phyloP scores from a whole-genome alignment of 2,113 vertebrate species.

The Bos javanicus region DNA sequence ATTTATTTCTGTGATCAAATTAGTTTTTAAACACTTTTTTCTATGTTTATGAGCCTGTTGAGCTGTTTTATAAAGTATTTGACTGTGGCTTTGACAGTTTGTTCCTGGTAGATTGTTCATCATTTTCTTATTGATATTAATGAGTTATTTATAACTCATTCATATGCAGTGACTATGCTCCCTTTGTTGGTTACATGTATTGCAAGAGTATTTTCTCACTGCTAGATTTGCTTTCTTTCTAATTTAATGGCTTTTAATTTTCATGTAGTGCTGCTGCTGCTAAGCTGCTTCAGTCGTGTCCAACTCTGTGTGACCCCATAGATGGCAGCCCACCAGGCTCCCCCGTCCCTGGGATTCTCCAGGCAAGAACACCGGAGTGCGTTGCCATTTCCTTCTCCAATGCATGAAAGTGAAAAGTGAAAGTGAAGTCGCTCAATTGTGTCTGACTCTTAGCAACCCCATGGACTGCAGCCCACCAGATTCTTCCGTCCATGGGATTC shows the following conservation, averaged over 20 bases:
- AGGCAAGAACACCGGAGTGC: background rate
- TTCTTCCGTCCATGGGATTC: background rate
- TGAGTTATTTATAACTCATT: background rate
- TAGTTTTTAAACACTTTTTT: background rate
- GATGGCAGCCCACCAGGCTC: fast-evolving
- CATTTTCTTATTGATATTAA: background rate
- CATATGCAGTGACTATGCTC: background rate
- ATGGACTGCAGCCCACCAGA: background rate
- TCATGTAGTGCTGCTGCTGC: background rate
- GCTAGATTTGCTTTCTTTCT: background rate
- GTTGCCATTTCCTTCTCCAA: background rate
- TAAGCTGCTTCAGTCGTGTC: fast-evolving
- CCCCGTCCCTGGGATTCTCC: fast-evolving
- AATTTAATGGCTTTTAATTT: background rate
- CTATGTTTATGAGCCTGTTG: background rate
- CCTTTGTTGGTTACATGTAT: background rate
- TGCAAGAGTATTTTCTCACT: background rate
- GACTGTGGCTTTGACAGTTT: background rate
- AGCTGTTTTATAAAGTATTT: background rate
- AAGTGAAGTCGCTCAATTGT: fast-evolving
- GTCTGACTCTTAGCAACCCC: fast-evolving
- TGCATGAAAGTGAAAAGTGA: background rate
- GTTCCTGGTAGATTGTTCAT: background rate
- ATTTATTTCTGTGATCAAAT: background rate
- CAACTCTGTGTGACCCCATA: fast-evolving